Percentiles rank a stretch among this genome's conserved stretches.
Evolutionary conservation across 2,797 vertebrate genomes (phyloP).

Genomic region (Pseudochirops corinnae): DNA sequence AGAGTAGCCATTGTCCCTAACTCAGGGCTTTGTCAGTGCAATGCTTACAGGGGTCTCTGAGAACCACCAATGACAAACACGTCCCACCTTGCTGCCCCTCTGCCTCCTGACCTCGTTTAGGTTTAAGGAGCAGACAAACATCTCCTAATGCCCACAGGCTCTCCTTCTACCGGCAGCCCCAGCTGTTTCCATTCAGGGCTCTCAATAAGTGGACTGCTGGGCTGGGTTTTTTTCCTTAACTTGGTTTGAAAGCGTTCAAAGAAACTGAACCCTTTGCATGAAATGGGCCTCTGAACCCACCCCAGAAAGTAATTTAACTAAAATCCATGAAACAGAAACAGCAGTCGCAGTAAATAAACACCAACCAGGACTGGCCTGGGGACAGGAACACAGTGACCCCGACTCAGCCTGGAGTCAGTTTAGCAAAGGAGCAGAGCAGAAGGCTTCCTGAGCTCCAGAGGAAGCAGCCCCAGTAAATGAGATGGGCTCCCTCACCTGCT

Average conservation of each 20-base stretch:
- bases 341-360: conserved; percentile 52
- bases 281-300: conserved; percentile 44
- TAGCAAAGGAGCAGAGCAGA: neutral
- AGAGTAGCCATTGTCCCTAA: neutral
- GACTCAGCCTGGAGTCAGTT: neutral
- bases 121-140: neutral
- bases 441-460: neutral
- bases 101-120: neutral
- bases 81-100: neutral
- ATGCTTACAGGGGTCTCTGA: neutral
- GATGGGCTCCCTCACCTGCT: neutral
- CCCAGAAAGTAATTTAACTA: conserved; percentile 63
- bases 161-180: neutral
- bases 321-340: conserved; percentile 64
- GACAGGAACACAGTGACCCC: conserved; percentile 8
- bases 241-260: conserved; percentile 46
- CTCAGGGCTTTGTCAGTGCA: neutral
- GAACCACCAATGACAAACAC: neutral
- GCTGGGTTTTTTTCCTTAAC: conserved; percentile 38
- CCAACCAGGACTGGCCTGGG: conserved; percentile 36
- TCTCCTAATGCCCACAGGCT: neutral
- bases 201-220: neutral
- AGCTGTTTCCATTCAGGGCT: neutral
- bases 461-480: neutral
- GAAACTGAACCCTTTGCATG: conserved; percentile 47